phyloP scores from a whole-genome alignment of 2,888 invertebrate genomes.

The Acrobasis consociella region DNA sequence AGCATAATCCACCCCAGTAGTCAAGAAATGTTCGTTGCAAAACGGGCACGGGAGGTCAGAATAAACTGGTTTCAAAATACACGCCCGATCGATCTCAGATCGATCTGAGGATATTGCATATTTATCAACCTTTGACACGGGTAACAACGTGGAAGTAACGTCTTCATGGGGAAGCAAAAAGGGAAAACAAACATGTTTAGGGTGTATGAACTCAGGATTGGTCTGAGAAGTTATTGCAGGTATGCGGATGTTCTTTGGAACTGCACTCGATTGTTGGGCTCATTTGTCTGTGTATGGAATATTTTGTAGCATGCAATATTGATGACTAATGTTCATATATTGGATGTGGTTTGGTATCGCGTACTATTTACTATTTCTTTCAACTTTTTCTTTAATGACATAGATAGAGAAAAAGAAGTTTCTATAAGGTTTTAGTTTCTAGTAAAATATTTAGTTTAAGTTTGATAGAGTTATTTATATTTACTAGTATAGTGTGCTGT shows the following conservation, averaged over 20 bases:
- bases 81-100: conserved; percentile 76
- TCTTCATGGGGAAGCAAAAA: conserved; percentile 69
- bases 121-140: conserved; percentile 82
- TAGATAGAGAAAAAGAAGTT: too few species aligned
- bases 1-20: conserved; percentile 23
- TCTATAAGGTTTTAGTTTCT: too few species aligned
- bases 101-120: conserved; percentile 78
- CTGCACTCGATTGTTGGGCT: conserved; percentile 4
- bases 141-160: conserved; percentile 78
- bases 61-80: conserved; percentile 53
- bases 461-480: too few species aligned
- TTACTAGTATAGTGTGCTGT: too few species aligned
- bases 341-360: too few species aligned
- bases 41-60: conserved; percentile 37
- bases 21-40: conserved; percentile 11
- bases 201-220: conserved; percentile 52
- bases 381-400: too few species aligned
- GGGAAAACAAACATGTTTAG: conserved; percentile 71
- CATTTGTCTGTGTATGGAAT: conserved; percentile 20
- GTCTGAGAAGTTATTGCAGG: conserved; percentile 29
- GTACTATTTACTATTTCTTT: too few species aligned
- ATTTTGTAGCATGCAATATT: conserved; percentile 13
- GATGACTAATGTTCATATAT: neutral
- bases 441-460: too few species aligned
- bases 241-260: conserved; percentile 21